A percentile compares a stretch with the other conserved stretches of the same genome.
Conservation (phyloP, 2,888 invertebrate species). For the Stenurella melanura region DNA sequence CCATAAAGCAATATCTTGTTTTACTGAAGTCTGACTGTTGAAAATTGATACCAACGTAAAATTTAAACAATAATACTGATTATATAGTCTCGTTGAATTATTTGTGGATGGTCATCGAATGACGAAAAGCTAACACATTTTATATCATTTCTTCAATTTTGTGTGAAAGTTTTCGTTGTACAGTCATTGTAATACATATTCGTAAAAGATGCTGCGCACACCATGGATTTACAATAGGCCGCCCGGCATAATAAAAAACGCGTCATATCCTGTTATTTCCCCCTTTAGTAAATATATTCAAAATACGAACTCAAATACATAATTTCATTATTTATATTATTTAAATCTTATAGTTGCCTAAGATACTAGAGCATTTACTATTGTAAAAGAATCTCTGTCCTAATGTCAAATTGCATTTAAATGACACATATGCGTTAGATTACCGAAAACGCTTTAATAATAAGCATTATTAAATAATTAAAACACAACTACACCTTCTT, state of each 20-base stretch:
- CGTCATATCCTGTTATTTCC: not conserved
- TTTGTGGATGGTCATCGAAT: not conserved
- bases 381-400: not conserved
- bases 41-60: too few species aligned
- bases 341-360: not conserved
- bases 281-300: not conserved
- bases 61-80: not conserved
- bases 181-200: not conserved
- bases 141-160: not conserved
- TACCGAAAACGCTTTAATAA: too few species aligned
- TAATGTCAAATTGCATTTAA: too few species aligned
- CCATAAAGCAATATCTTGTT: too few species aligned
- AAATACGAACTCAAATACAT: conserved; percentile 24
- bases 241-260: conserved; percentile 26
- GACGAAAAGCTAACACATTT: not conserved
- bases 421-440: too few species aligned
- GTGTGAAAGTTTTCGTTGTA: conserved; percentile 20
- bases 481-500: too few species aligned
- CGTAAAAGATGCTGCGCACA: conserved; percentile 42
- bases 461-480: too few species aligned
- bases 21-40: too few species aligned
- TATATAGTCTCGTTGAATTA: not conserved
- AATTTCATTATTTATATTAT: too few species aligned
- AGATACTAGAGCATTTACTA: not conserved
- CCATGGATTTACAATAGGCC: conserved; percentile 58